Evolutionary conservation across 2,113 vertebrate species (phyloP).

Genomic region (Arenaria interpres): DNA sequence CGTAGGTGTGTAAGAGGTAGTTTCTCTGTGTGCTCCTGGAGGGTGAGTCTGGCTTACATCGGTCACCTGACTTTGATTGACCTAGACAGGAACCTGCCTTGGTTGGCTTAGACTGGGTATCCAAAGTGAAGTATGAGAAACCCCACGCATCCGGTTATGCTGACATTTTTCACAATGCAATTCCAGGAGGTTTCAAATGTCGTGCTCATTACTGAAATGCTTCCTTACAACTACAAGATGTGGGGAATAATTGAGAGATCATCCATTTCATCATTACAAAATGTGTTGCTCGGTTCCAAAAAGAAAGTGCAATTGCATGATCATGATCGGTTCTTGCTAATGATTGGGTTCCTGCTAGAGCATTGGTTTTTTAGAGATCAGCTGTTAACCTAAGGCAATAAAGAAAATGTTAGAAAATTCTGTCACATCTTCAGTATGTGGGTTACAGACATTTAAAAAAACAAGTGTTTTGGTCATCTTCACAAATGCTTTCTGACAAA

Average conservation of each 20-base stretch:
- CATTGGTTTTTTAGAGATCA: neutral
- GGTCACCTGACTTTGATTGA: neutral
- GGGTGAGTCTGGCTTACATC: neutral
- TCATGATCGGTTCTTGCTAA: neutral
- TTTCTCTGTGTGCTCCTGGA: neutral
- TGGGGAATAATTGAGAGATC: neutral
- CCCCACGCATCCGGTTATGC: neutral
- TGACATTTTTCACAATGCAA: neutral
- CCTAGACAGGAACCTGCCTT: neutral
- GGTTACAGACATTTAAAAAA: neutral
- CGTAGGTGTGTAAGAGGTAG: neutral
- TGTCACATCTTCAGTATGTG: neutral
- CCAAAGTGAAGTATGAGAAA: neutral
- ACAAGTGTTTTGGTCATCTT: neutral
- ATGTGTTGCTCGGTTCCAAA: neutral
- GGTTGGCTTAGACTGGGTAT: neutral
- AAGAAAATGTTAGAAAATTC: neutral
- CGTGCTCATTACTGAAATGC: neutral
- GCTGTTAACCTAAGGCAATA: neutral
- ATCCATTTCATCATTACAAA: neutral
- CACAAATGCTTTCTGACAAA: neutral
- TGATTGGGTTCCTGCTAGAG: neutral
- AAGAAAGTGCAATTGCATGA: neutral
- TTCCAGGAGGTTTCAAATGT: neutral
- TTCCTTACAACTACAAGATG: neutral